These are phyloP conservation scores for Ctenosaura bakeri DNA, from an alignment of 2,797 vertebrate genomes.

Conservation along the genomic window DNA sequence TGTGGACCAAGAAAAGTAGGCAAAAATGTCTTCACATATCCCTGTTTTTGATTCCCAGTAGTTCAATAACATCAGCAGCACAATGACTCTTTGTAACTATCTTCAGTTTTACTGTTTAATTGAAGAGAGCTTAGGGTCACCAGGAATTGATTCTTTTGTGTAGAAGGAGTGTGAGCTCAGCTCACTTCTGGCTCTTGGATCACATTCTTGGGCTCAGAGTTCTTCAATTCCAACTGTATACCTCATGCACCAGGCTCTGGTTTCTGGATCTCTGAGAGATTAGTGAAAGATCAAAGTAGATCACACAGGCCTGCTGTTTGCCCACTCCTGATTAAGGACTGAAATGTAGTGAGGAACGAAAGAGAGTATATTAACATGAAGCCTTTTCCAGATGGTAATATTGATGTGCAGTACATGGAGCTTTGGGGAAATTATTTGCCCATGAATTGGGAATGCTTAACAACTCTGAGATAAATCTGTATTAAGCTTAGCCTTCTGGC, in stretches of 20 bases:
- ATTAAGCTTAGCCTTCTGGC: background rate
- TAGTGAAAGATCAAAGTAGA: background rate
- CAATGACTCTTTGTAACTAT: background rate
- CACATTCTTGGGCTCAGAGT: background rate
- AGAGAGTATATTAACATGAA: background rate
- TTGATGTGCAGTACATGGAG: background rate
- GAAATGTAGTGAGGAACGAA: background rate
- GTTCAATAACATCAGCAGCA: background rate
- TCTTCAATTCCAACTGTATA: too few species aligned
- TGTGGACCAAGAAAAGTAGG: background rate
- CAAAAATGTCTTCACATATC: background rate
- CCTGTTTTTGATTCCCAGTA: background rate
- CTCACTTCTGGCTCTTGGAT: background rate
- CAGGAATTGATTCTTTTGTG: background rate
- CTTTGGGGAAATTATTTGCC: background rate
- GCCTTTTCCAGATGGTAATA: background rate
- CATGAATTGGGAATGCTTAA: background rate
- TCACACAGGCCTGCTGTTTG: background rate
- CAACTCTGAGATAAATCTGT: slow-evolving; percentile 10
- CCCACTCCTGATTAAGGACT: background rate
- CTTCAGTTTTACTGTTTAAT: background rate
- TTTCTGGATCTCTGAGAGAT: background rate
- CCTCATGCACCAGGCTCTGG: background rate
- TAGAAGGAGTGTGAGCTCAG: background rate
- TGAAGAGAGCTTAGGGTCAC: background rate